Base-by-base conservation (phyloP, 2,888 invertebrate species). In the Agonopterix arenella region DNA sequence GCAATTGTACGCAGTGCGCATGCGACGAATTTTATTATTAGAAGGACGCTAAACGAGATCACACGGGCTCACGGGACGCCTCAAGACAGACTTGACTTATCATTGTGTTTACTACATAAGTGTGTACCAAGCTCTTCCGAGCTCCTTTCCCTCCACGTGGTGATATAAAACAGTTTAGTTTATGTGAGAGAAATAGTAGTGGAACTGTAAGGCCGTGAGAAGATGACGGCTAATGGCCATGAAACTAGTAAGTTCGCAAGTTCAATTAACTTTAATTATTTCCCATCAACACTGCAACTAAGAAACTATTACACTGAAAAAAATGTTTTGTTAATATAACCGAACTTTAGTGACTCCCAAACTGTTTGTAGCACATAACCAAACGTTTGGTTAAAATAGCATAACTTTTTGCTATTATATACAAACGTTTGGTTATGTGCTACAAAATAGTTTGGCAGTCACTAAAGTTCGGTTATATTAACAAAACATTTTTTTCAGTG, bases 1-100 rank as follows among this genome's bases (percentile, higher is more conserved):
- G 71, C 80, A 78, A 85, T 82, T 78, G 83, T 70, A 66, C 75
- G 69, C 55, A 76, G 72, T 75, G 85, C 86, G 86, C 86, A 83
- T 81, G 86, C 79, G 81, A 74, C 74, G 68, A 70, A 67, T 75
- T 75, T 72, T 82, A 84, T 83, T 84, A 79, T 73, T 77, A 76
- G 70, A 70, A 66, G 68, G 61, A 76, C 76, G 66, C 55, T 71
- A 68, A 71, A 66, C 69, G 71, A 63, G 76, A 77, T 68, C 76
- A 71, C 73, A 79, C 78, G 73, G 62, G 59, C 64, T 62, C 55
- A 58, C 66, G 58, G 62, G 55, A 54, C 62, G 64, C 59, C 64
- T 65, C 58, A 57, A 53, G 56, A 57, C 53, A 52, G 58, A 61
- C 53, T 54, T 48, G 61, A 65, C 60, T 66, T 64, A 54, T 55